Percentiles rank a stretch among this genome's conserved stretches.
Conservation (phyloP, 2,888 invertebrate species). For the Apantesis nais region DNA sequence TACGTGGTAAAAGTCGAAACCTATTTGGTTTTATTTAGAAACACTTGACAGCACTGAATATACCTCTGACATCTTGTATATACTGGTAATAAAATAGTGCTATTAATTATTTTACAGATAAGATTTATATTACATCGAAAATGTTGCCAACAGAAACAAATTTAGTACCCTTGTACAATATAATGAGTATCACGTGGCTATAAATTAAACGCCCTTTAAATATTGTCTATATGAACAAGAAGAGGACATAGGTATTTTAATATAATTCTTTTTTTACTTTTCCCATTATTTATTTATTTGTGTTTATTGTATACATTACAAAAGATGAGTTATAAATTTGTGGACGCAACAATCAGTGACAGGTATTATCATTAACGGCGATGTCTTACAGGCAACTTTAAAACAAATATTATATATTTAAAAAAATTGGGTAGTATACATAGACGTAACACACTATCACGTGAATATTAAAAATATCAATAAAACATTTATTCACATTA, state of each 20-base stretch:
- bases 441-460: too few species aligned
- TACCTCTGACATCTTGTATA: neutral
- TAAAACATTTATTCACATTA: too few species aligned
- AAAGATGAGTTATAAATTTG: too few species aligned
- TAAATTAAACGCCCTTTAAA: slow-evolving; percentile 3
- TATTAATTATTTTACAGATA: slow-evolving; percentile 39
- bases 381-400: too few species aligned
- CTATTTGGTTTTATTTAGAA: neutral
- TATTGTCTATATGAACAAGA: neutral
- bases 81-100: slow-evolving; percentile 31
- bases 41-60: neutral
- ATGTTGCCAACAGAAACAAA: slow-evolving; percentile 51
- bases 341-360: too few species aligned
- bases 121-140: slow-evolving; percentile 36
- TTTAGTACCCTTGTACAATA: slow-evolving; percentile 24
- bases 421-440: too few species aligned
- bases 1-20: neutral
- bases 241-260: neutral
- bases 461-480: too few species aligned
- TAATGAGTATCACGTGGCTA: neutral
- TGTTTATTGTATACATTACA: too few species aligned
- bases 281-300: too few species aligned
- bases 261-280: too few species aligned
- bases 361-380: too few species aligned
- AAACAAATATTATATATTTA: too few species aligned